Evolutionary conservation across 35 echinoderm and acorn worm genomes (phyloP).

Genomic region (Lytechinus variegatus): DNA sequence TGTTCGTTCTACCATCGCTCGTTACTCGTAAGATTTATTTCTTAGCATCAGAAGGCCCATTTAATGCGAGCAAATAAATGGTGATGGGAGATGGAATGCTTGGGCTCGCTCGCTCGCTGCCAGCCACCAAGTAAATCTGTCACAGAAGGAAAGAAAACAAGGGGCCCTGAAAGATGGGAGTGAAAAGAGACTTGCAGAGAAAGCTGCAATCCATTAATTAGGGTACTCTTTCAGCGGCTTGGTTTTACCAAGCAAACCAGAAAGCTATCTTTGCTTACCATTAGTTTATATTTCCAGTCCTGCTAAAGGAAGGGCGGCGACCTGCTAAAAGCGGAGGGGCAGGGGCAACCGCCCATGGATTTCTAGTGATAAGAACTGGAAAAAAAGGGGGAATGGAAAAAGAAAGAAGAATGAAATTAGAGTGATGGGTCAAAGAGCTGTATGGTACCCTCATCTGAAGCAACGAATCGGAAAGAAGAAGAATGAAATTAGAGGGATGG

Average conservation of each 20-base stretch:
- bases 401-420: too few species aligned
- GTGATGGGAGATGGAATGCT: background rate
- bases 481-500: too few species aligned
- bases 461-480: too few species aligned
- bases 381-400: too few species aligned
- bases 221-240: conserved; percentile 10
- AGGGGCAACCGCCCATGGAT: too few species aligned
- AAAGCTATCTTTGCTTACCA: background rate
- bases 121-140: conserved; percentile 34
- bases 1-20: background rate
- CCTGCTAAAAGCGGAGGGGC: too few species aligned
- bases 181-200: background rate
- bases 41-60: conserved; percentile 17
- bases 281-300: too few species aligned
- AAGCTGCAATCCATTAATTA: conserved; percentile 35
- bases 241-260: background rate
- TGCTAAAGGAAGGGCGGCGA: too few species aligned
- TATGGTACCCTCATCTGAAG: too few species aligned
- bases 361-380: too few species aligned
- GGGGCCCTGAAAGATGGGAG: background rate
- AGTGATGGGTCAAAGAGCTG: too few species aligned
- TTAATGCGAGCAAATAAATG: conserved; percentile 32
- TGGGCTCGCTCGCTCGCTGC: background rate
- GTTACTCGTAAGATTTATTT: conserved; percentile 3
- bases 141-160: background rate